phyloP scores from a whole-genome alignment of 2,797 vertebrate species.

The Channallabes apus region DNA sequence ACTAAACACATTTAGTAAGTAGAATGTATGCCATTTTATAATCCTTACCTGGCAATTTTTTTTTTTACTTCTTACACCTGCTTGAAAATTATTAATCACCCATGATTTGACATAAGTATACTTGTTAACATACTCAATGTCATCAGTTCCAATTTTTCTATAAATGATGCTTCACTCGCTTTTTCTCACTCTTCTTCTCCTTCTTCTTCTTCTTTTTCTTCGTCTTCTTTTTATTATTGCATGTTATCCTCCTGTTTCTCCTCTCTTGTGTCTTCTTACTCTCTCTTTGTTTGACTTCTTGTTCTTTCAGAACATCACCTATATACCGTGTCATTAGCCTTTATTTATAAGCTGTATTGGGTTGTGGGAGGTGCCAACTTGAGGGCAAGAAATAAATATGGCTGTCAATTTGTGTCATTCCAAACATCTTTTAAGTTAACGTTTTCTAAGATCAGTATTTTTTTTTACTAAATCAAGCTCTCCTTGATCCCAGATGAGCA shows the following conservation, averaged over 20 bases:
- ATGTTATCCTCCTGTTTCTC: neutral
- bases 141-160: neutral
- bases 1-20: neutral
- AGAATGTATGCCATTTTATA: neutral
- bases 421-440: neutral
- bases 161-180: neutral
- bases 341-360: conserved; percentile 44
- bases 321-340: conserved; percentile 25
- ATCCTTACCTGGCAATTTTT: conserved; percentile 32
- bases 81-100: conserved; percentile 1
- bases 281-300: neutral
- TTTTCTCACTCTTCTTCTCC: neutral
- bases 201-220: neutral
- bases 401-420: neutral
- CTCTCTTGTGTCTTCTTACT: neutral
- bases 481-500: too few relatives aligned
- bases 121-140: neutral
- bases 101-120: conserved; percentile 1
- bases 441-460: neutral
- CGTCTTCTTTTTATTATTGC: neutral
- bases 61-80: conserved; percentile 16
- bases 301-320: neutral
- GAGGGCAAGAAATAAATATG: conserved; percentile 29
- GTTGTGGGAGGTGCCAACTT: conserved; percentile 47
- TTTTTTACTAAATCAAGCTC: too few relatives aligned